Percentiles rank a stretch among this genome's conserved stretches.
These are phyloP conservation scores for Peromyscus polionotus DNA, from an alignment of 2,113 vertebrate genomes.

Conservation along the genomic window DNA sequence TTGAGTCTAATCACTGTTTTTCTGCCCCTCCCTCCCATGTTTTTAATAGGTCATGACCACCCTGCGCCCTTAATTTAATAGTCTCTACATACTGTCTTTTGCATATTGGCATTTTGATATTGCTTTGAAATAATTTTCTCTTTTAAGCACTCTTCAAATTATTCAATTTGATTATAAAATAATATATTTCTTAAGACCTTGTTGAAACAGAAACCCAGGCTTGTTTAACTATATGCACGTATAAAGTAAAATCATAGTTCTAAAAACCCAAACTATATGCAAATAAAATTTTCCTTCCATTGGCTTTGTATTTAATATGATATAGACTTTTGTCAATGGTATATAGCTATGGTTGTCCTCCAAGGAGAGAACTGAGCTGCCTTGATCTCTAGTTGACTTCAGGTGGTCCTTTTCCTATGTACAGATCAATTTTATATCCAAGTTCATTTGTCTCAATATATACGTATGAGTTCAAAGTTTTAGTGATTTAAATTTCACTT, in stretches of 20 bases:
- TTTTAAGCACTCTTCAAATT: neutral
- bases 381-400: neutral
- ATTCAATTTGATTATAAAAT: neutral
- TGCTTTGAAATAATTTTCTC: neutral
- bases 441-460: neutral
- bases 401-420: neutral
- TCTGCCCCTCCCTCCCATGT: neutral
- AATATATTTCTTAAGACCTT: neutral
- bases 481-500: neutral
- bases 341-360: no score
- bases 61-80: neutral
- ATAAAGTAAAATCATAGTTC: neutral
- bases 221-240: neutral
- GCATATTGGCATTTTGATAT: neutral
- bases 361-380: neutral
- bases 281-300: slow-evolving; percentile 27
- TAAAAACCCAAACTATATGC: neutral
- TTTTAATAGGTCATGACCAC: neutral
- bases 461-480: neutral
- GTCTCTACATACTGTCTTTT: neutral
- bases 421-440: neutral
- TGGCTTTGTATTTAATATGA: neutral
- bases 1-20: neutral
- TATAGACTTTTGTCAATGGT: neutral
- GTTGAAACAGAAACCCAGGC: slow-evolving; percentile 18